These are phyloP conservation scores for Perdita meconis DNA, from an alignment of 2,888 invertebrate species.

Conservation along the genomic window DNA sequence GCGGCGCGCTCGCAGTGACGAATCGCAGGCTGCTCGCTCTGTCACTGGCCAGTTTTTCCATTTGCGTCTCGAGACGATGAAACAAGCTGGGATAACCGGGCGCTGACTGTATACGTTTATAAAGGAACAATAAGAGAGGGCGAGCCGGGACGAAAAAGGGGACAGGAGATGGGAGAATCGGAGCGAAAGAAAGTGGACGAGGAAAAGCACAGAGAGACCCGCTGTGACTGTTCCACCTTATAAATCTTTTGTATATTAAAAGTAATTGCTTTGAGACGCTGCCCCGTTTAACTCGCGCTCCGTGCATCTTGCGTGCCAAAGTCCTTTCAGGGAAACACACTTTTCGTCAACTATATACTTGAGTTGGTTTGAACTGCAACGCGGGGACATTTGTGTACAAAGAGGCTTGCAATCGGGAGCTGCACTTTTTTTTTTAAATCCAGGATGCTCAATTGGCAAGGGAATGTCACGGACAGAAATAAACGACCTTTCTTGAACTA, in stretches of 20 bases:
- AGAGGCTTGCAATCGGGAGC: conserved; percentile 36
- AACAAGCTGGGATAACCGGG: conserved; percentile 36
- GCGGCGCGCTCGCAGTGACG: conserved; percentile 54
- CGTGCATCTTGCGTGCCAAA: conserved; percentile 49
- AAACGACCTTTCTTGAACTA: no score
- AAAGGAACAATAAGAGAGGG: conserved; percentile 45
- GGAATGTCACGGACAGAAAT: no score
- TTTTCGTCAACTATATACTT: conserved; percentile 15
- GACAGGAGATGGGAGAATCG: background rate
- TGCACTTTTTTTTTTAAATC: background rate
- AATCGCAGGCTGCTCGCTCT: conserved; percentile 39
- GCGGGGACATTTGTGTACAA: conserved; percentile 42
- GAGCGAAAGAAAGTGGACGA: conserved; percentile 35
- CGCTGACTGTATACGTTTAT: conserved; percentile 26
- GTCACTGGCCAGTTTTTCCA: conserved; percentile 63
- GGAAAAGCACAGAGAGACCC: conserved; percentile 34
- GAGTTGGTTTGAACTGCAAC: conserved; percentile 33
- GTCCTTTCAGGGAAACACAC: background rate
- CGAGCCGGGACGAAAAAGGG: background rate
- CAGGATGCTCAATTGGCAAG: background rate
- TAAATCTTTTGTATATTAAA: conserved; percentile 79
- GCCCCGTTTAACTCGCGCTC: conserved; percentile 66
- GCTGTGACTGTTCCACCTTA: conserved; percentile 59
- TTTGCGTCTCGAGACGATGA: conserved; percentile 43
- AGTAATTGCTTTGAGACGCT: conserved; percentile 77